These are phyloP conservation scores for Aphelinus atriplicis DNA, from an alignment of 1,140 invertebrate genomes.

Conservation along the genomic window DNA sequence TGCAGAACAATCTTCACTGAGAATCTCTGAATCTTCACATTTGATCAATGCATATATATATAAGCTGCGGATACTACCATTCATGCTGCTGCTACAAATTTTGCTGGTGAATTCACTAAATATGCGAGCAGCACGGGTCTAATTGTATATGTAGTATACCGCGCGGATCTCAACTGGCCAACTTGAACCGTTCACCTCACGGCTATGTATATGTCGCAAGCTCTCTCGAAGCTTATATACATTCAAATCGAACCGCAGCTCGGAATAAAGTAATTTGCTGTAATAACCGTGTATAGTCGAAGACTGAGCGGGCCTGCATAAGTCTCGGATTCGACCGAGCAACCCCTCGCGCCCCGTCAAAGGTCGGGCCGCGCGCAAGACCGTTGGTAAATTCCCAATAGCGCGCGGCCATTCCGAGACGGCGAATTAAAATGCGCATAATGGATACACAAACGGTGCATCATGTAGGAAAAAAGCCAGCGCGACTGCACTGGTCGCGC, in stretches of 20 bases:
- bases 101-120: neutral
- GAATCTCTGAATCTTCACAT: no score
- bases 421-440: conserved; percentile 6
- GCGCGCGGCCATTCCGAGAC: neutral
- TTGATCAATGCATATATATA: no score
- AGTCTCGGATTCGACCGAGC: no score
- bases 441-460: no score
- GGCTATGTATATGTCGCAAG: neutral
- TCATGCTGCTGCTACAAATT: no score
- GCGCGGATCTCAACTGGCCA: neutral
- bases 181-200: conserved; percentile 2
- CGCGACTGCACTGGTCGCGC: neutral
- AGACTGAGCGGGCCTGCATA: neutral
- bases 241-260: conserved; percentile 22
- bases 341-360: no score
- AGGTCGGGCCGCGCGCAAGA: neutral
- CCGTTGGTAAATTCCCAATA: conserved; percentile 26
- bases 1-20: no score
- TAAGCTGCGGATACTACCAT: no score
- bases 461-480: neutral
- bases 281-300: conserved; percentile 21
- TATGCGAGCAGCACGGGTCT: neutral
- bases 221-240: neutral
- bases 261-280: conserved; percentile 24
- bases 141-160: conserved; percentile 21